Evolutionary conservation across 2,113 vertebrate genomes (phyloP), one percentile per base, ranked within the genome.

Genomic region (Motacilla alba): DNA sequence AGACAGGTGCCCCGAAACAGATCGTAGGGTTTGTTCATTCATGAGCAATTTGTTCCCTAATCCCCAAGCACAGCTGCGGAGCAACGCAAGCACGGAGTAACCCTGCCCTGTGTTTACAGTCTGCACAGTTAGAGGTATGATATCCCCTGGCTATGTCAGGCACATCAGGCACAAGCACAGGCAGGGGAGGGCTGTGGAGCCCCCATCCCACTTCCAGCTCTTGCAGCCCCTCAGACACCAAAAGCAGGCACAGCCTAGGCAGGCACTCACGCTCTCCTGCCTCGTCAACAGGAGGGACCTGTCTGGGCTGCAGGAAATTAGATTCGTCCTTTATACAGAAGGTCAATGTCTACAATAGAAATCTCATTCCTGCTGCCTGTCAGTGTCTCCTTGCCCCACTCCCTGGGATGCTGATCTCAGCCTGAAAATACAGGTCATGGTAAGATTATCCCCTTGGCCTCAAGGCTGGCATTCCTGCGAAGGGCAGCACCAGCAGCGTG

Each of bases 31-130:
- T 66, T 1, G 63, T 95, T 95, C 95, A 97, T 97, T 97, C 87
- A 87, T 55, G 16, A 95, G 91, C 89, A 77, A 89, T 90, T 82
- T 47, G 84, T 8, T 13, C 89, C 75, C 89, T 44, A 67, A 85
- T 49, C 52, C 67, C 84, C 1, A 7, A 15, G 8, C 81, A 46
- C 93, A 96, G 91, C 93, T 95, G 89, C 13, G 0, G 14, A 49
- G 89, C 89, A 26, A 35, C 0, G 9, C 21, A 7, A 60, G 89
- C 23, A 7, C 50, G 3, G 81, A 78, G 89, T 55, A 91, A 90
- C 84, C 91, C 87, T 33, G 93, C 89, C 83, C 83, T 44, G 28
- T 83, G 81, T 93, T 94, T 94, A 95, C 70, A 50, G 66, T 35
- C 81, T 9, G 21, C 47, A 58, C 64, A 24, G 63, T 26, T 23